Evolutionary conservation across 37 sponge, comb jelly and placozoan species (phyloP), one percentile per base, ranked within the genome.

Genomic region (Petrosia ficiformis): DNA sequence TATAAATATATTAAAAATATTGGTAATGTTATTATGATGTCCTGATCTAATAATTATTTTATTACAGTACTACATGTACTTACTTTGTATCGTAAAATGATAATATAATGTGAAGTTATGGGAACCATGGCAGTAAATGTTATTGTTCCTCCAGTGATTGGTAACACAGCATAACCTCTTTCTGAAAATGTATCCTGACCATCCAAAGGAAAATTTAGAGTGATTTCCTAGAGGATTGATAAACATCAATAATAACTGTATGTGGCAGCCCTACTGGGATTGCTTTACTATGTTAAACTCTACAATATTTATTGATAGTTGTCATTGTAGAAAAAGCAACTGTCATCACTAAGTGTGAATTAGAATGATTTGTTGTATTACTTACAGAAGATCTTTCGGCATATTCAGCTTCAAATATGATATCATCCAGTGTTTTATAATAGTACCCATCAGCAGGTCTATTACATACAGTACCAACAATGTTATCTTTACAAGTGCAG

Each of bases 371-470:
- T 48, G 14, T 48, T 48, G 54, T 10, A 16, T 48, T 19, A 48
- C 78, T 67, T 30, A 85, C 86, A 19, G 30, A 24, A 40, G 86
- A n/a, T 1, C 82, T 22, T 8, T 1, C 33, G 0, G 74, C 79
- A 1, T 71, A 61, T 70, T 89, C 89, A 39, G 84, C 89, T 54
- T 89, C 89, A 79, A 75, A 73, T 42, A 70, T 60, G 65, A 75
- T 43, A 34, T 14, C 24, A 64, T 84, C 89, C 40, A 84, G 60
- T 5, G 84, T 3, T 41, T 57, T 72, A 34, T 73, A 72, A 60
- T 71, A 82, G 77, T 82, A 78, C 0, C 87, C 87, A 32, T 56
- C 44, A 4, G 28, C 42, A 41, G 84, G 78, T 19, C 29, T 28
- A 32, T 64, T 71, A 40, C 92, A 92, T 2, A 59, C 70, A n/a